Conservation (phyloP, 2,113 vertebrate genomes). For the Phycodurus eques region DNA sequence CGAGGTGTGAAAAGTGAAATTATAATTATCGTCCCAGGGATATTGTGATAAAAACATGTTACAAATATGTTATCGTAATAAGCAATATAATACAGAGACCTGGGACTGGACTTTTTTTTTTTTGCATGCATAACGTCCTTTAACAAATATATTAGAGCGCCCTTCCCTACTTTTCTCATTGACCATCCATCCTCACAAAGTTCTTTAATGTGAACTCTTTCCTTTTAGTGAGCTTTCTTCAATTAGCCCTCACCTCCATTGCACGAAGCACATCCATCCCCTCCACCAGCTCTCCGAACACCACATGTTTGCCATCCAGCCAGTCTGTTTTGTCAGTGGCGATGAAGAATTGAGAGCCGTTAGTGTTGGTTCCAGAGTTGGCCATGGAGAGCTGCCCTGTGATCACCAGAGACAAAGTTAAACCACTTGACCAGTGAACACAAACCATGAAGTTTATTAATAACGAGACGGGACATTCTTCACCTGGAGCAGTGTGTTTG, state of each 20-base stretch:
- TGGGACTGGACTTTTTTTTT: too few relatives aligned
- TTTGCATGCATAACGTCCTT: too few relatives aligned
- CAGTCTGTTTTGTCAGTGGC: constrained; percentile 91
- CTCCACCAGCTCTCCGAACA: constrained; percentile 92
- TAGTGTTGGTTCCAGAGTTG: constrained; percentile 87
- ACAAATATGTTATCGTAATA: too few relatives aligned
- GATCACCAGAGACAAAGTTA: constrained; percentile 1
- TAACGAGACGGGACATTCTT: background rate
- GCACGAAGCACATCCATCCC: constrained; percentile 87
- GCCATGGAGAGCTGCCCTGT: constrained; percentile 90
- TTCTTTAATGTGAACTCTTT: background rate
- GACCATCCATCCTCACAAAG: background rate
- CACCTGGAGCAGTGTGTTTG: constrained; percentile 93
- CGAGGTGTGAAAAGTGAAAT: too few relatives aligned
- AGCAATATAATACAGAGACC: too few relatives aligned
- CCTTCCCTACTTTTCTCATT: background rate
- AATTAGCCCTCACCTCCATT: constrained; percentile 78
- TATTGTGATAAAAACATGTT: too few relatives aligned
- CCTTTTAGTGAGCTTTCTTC: background rate
- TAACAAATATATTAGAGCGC: too few relatives aligned
- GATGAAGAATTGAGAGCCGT: constrained; percentile 94
- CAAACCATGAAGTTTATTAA: background rate
- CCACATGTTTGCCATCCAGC: constrained; percentile 92
- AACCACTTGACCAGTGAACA: background rate
- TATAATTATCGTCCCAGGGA: too few relatives aligned